A percentile compares a stretch with the other conserved stretches of the same genome.
Conservation (phyloP, 2,113 vertebrate genomes). For the Urocynchramus pylzowi region DNA sequence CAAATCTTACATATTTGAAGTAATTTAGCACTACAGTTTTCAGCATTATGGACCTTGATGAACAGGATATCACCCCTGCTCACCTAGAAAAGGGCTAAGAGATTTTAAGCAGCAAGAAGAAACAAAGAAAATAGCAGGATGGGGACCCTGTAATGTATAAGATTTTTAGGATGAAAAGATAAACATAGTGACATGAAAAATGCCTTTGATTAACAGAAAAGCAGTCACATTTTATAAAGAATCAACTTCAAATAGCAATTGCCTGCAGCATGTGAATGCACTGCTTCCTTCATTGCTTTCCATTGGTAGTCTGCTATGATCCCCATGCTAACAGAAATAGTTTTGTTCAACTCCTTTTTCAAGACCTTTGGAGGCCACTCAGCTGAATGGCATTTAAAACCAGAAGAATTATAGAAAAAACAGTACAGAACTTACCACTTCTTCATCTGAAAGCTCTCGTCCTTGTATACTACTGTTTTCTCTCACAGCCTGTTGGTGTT, state of each 20-base stretch:
- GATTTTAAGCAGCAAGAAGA: background rate
- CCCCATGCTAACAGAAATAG: background rate
- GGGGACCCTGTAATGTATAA: background rate
- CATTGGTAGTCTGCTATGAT: background rate
- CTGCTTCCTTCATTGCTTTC: background rate
- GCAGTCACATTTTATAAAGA: background rate
- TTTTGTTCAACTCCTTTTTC: background rate
- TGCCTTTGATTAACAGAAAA: background rate
- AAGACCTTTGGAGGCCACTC: background rate
- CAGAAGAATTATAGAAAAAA: background rate
- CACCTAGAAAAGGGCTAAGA: background rate
- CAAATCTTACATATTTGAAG: background rate
- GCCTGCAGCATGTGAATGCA: background rate
- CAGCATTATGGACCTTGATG: background rate
- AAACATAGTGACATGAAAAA: background rate
- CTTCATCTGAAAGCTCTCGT: conserved; percentile 96
- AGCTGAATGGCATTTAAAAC: background rate
- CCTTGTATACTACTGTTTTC: conserved; percentile 98
- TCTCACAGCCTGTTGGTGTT: conserved; percentile 93
- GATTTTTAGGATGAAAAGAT: background rate
- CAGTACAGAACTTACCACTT: conserved; percentile 85
- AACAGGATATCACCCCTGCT: background rate
- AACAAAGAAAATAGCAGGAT: background rate
- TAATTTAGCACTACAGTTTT: background rate
- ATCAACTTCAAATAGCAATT: background rate